These are phyloP conservation scores for Eidolon dupreanum DNA, from an alignment of 2,797 vertebrate genomes.

Conservation along the genomic window DNA sequence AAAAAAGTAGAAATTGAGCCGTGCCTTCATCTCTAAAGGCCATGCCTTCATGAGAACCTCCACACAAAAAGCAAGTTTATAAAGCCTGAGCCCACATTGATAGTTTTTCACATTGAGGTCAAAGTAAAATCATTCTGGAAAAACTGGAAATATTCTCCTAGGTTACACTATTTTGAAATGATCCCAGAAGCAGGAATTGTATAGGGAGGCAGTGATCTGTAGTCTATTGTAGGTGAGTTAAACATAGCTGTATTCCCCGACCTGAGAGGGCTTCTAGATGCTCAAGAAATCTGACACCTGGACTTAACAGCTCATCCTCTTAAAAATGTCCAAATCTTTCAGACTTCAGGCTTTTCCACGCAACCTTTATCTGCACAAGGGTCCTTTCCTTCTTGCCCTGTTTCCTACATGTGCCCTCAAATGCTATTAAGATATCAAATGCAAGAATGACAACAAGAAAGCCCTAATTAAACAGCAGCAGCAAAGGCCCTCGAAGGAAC, in stretches of 20 bases:
- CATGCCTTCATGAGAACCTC: conserved; percentile 35
- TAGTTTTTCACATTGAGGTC: neutral
- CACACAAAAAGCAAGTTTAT: conserved; percentile 54
- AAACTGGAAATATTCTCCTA: neutral
- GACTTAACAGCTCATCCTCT: conserved; percentile 3
- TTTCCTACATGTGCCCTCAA: conserved; percentile 52
- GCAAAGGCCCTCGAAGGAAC: conserved; percentile 79
- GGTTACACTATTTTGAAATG: neutral
- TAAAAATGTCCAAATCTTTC: conserved; percentile 34
- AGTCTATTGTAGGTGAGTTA: neutral
- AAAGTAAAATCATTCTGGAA: neutral
- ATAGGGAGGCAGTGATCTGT: neutral
- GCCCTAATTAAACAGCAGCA: conserved; percentile 84
- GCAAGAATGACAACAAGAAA: conserved; percentile 83
- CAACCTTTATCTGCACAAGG: conserved; percentile 54
- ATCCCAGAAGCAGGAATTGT: neutral
- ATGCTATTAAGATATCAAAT: conserved; percentile 87
- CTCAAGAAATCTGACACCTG: conserved; percentile 47
- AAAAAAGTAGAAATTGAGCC: conserved; percentile 77
- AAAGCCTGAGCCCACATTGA: neutral
- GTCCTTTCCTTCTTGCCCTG: conserved; percentile 71
- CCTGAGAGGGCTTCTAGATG: neutral
- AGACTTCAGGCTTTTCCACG: conserved; percentile 34
- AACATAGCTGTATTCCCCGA: no score
- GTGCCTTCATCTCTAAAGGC: conserved; percentile 35